Base-by-base conservation (phyloP, 2,888 invertebrate species). In the Trichogramma dendrolimi region DNA sequence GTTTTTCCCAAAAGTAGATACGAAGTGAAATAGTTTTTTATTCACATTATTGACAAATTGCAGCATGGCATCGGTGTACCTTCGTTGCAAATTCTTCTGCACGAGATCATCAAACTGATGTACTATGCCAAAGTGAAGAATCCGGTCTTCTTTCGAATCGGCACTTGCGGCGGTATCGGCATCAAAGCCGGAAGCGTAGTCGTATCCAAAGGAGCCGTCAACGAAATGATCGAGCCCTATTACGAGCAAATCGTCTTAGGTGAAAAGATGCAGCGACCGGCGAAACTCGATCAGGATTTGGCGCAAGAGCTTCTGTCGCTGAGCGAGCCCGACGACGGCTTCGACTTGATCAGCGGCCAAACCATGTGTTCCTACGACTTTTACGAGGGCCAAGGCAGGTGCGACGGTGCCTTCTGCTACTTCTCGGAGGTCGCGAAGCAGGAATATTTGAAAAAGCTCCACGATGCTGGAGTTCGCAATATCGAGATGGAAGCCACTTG, bases 31-130 rank as follows among this genome's bases (percentile, higher is more conserved):
- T 53, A 53, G 14, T 8, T 6, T 7, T 38, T 10, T 11, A 53
- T 43, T 8, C 42, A 4, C 7, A 4, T 11, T 41, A 52, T 11
- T 7, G 41, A 5, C 0, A 6, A 27, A 58, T 79, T 81, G 1
- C 81, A 93, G 92, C 97, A 97, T 76, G 97, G 97, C 55, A 97
- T 97, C 90, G 97, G 97, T 4, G 89, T 92, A 52, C 94, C 96
- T 2, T 96, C 96, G 0, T 87, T 96, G 62, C 92, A 93, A 58
- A 95, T 97, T 69, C 83, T 96, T 59, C 85, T 97, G 65, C 94
- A 96, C 77, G 97, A 97, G 82, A 83, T 94, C 67, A 92, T 96
- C 74, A 97, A 97, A 81, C 82, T 97, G 71, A 90, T 97, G 88
- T 89, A 90, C 79, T 91, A 94, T 79, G 94, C 96, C 50, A 88